Conservation (phyloP, 2,797 vertebrate genomes). For the Enteromius trimaculatus region DNA sequence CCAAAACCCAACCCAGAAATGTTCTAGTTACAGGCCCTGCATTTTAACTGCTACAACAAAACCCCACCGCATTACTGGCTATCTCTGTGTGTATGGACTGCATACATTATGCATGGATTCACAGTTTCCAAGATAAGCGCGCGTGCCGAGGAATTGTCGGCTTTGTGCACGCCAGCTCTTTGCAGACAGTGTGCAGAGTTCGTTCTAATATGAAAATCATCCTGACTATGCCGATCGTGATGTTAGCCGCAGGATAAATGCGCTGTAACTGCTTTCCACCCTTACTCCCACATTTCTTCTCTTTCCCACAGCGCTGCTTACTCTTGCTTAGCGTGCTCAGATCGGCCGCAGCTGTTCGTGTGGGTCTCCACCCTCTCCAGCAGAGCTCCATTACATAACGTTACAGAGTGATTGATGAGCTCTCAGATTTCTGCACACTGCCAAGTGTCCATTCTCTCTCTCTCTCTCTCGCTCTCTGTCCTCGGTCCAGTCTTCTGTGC, state of each 20-base stretch:
- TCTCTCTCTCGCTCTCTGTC: constrained; percentile 19
- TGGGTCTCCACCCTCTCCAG: constrained; percentile 48
- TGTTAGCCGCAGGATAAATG: constrained; percentile 34
- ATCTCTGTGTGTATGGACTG: neutral
- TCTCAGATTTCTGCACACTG: constrained; percentile 43
- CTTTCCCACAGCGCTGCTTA: constrained; percentile 19
- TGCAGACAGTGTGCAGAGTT: constrained; percentile 18
- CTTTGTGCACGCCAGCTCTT: neutral
- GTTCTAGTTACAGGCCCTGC: neutral
- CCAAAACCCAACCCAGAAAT: neutral
- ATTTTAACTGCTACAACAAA: neutral
- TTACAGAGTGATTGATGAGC: constrained; percentile 63
- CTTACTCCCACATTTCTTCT: constrained; percentile 37
- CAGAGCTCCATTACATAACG: constrained; percentile 68
- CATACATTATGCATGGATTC: neutral
- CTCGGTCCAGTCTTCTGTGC: constrained; percentile 3
- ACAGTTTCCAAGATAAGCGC: neutral
- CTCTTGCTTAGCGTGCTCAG: constrained; percentile 59
- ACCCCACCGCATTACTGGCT: neutral
- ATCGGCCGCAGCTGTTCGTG: constrained; percentile 60
- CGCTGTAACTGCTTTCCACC: constrained; percentile 24
- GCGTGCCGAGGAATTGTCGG: neutral
- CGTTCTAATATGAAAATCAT: constrained; percentile 11
- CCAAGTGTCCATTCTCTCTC: constrained; percentile 46
- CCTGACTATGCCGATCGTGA: constrained; percentile 2